phyloP scores from a whole-genome alignment of 2,113 vertebrate species.

The Cinclus cinclus region DNA sequence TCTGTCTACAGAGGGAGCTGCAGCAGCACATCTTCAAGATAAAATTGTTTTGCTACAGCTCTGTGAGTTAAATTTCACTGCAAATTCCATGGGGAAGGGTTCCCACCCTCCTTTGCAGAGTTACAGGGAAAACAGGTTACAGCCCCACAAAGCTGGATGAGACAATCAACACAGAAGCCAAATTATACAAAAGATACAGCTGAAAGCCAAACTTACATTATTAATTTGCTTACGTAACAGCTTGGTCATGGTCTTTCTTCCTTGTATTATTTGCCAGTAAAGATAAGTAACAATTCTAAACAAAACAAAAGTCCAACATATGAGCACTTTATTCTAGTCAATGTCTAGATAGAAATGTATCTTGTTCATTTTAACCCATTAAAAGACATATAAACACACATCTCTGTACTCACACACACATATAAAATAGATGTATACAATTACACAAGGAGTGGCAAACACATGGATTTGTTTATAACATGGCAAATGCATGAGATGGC shows the following conservation, averaged over 20 bases:
- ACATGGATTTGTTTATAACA: not conserved
- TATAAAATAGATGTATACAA: not conserved
- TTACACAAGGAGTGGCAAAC: not conserved
- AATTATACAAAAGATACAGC: not conserved
- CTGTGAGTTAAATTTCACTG: not conserved
- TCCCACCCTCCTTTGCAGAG: not conserved
- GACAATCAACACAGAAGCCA: not conserved
- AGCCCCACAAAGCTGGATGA: not conserved
- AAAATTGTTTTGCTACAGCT: not conserved
- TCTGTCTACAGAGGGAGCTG: not conserved
- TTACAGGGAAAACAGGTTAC: not conserved
- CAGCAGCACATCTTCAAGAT: not conserved
- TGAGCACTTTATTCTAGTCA: not conserved
- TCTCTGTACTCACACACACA: not conserved
- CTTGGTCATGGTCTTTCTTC: slow-evolving; percentile 79
- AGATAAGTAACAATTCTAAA: slow-evolving; percentile 85
- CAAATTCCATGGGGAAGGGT: not conserved
- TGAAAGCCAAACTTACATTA: slow-evolving; percentile 82
- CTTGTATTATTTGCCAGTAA: slow-evolving; percentile 86
- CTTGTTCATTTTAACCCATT: not conserved
- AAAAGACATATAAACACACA: not conserved
- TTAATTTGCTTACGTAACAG: slow-evolving; percentile 80
- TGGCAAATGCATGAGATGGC: not conserved
- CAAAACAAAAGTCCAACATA: not conserved
- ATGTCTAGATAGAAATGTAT: not conserved